Evolutionary conservation across 2,113 vertebrate species (phyloP).

Genomic region (Phrynosoma blainvillii): DNA sequence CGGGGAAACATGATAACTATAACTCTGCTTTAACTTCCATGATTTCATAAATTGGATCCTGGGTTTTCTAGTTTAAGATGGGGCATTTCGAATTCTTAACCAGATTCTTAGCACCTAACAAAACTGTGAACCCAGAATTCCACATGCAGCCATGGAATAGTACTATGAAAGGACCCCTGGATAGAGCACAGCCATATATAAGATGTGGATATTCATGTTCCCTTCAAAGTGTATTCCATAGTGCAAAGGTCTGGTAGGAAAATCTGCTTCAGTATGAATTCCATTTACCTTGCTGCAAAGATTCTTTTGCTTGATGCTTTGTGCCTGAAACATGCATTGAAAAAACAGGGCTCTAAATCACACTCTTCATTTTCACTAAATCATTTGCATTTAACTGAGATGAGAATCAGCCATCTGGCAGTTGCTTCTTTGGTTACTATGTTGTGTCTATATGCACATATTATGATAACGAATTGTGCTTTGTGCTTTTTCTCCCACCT

Average conservation of each 20-base stretch:
- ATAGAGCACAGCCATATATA: not conserved
- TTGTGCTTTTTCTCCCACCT: slow-evolving; percentile 12
- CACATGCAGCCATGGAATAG: too few species aligned
- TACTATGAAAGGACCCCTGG: too few species aligned
- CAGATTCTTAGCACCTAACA: too few species aligned
- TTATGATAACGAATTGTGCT: slow-evolving; percentile 6
- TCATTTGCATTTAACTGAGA: slow-evolving; percentile 10
- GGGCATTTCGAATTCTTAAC: too few species aligned
- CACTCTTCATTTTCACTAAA: not conserved
- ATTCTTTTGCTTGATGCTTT: not conserved
- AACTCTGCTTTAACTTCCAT: too few species aligned
- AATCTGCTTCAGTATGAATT: not conserved
- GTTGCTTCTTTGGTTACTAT: not conserved
- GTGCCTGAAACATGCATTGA: not conserved
- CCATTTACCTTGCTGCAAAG: not conserved
- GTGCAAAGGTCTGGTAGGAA: not conserved
- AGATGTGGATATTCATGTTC: not conserved
- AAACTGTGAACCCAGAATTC: too few species aligned
- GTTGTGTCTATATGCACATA: not conserved
- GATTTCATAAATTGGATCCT: too few species aligned
- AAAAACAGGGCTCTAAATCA: not conserved
- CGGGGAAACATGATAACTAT: too few species aligned
- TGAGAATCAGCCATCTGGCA: slow-evolving; percentile 12
- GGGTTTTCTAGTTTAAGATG: too few species aligned
- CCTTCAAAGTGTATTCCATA: not conserved